Percentiles rank a stretch among this genome's conserved stretches.
phyloP scores from a whole-genome alignment of 2,113 vertebrate species.

The Scalopus aquaticus region DNA sequence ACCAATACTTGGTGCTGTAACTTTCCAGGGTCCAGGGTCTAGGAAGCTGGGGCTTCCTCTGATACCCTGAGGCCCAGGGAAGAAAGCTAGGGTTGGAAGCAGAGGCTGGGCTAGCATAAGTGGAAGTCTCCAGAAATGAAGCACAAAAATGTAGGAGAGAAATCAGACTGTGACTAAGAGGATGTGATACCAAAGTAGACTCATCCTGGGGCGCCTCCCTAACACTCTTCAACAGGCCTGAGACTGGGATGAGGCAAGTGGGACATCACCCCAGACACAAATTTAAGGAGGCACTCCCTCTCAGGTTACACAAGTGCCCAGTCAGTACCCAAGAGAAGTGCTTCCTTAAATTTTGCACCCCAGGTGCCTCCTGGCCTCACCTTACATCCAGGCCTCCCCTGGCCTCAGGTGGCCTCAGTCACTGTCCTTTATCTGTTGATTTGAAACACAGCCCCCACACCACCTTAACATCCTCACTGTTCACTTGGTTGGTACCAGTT shows the following conservation, averaged over 20 bases:
- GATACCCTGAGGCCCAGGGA: background rate
- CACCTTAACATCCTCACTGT: background rate
- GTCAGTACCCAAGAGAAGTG: background rate
- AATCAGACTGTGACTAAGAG: background rate
- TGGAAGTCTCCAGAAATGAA: background rate
- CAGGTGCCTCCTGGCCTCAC: background rate
- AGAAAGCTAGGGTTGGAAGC: background rate
- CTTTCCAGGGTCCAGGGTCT: rapidly evolving
- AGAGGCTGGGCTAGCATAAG: background rate
- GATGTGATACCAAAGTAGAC: background rate
- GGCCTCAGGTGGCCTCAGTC: background rate
- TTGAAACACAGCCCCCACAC: background rate
- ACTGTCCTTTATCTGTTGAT: background rate
- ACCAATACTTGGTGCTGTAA: background rate
- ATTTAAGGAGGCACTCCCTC: background rate
- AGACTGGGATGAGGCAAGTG: background rate
- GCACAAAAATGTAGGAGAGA: background rate
- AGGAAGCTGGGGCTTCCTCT: background rate
- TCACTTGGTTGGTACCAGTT: background rate
- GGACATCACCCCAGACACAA: background rate
- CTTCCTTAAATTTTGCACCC: too few relatives aligned
- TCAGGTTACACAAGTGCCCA: background rate
- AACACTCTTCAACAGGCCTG: background rate
- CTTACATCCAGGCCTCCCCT: background rate
- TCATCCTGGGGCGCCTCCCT: background rate